phyloP scores from a whole-genome alignment of 2,113 vertebrate genomes.

The Plectropomus leopardus region DNA sequence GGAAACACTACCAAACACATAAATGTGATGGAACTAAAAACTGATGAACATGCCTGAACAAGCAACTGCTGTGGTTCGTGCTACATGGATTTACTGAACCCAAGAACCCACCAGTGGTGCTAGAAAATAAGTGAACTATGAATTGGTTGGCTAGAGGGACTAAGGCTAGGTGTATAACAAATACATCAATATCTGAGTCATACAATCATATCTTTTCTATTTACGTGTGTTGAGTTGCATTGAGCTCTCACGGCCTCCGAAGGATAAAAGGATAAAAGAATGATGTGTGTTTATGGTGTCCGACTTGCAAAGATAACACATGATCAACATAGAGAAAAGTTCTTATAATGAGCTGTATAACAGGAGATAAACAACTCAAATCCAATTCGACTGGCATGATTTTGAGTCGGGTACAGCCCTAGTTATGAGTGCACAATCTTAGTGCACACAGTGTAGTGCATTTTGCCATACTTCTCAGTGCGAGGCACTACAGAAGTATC shows the following conservation, averaged over 20 bases:
- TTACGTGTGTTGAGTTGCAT: neutral
- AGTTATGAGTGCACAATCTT: too few species aligned
- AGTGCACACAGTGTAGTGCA: too few species aligned
- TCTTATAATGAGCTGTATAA: neutral
- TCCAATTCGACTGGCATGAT: too few species aligned
- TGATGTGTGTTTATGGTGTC: neutral
- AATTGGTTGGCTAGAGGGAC: neutral
- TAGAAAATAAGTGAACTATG: neutral
- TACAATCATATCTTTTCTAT: neutral
- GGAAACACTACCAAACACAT: neutral
- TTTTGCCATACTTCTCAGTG: too few species aligned
- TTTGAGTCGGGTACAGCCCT: too few species aligned
- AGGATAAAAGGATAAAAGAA: constrained; percentile 1
- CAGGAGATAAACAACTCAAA: neutral
- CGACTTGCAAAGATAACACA: constrained; percentile 1
- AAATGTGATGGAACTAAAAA: neutral
- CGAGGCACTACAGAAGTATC: too few species aligned
- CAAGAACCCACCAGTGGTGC: neutral
- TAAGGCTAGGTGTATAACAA: neutral
- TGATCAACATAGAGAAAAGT: neutral
- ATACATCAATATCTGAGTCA: neutral
- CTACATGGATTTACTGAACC: neutral
- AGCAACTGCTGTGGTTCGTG: neutral
- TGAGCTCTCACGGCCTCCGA: neutral
- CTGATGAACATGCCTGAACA: neutral